Conservation (phyloP, 2,888 invertebrate genomes). For the Anthoptus insignis region DNA sequence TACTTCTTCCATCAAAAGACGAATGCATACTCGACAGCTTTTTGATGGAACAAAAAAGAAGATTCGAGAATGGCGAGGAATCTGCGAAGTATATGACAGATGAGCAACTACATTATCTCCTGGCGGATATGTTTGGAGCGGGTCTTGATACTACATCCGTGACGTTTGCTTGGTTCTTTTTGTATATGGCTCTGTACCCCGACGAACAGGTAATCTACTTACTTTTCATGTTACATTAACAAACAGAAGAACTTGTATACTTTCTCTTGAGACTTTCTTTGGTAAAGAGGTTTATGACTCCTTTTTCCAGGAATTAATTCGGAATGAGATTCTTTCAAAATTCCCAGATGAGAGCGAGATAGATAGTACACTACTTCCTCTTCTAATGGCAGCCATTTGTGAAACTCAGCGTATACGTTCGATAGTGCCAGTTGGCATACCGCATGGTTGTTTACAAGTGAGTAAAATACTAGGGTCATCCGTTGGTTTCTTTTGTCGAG, state of each 20-base stretch:
- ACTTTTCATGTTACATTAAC: constrained; percentile 22
- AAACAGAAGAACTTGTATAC: background rate
- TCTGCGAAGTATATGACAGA: constrained; percentile 85
- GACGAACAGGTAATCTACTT: constrained; percentile 85
- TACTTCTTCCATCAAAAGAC: constrained; percentile 71
- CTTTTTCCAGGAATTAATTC: constrained; percentile 85
- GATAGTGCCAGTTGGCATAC: constrained; percentile 94
- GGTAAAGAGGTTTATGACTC: constrained; percentile 10
- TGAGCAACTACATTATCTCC: constrained; percentile 90
- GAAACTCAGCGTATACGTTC: constrained; percentile 93
- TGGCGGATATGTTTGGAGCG: constrained; percentile 95
- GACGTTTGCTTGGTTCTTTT: constrained; percentile 93
- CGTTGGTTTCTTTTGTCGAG: constrained; percentile 23
- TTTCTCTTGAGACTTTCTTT: constrained; percentile 20
- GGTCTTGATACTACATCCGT: constrained; percentile 94
- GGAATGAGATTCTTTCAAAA: constrained; percentile 82
- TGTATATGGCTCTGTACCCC: constrained; percentile 91
- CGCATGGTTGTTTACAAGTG: constrained; percentile 90
- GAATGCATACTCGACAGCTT: constrained; percentile 89
- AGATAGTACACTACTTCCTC: constrained; percentile 85
- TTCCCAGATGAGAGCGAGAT: constrained; percentile 85
- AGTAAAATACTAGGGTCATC: constrained; percentile 29
- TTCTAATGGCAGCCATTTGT: constrained; percentile 91
- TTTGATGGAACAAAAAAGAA: constrained; percentile 87
- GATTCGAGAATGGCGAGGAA: constrained; percentile 72